Conservation (phyloP, 2,888 invertebrate genomes). For the Hyposoter dolosus region DNA sequence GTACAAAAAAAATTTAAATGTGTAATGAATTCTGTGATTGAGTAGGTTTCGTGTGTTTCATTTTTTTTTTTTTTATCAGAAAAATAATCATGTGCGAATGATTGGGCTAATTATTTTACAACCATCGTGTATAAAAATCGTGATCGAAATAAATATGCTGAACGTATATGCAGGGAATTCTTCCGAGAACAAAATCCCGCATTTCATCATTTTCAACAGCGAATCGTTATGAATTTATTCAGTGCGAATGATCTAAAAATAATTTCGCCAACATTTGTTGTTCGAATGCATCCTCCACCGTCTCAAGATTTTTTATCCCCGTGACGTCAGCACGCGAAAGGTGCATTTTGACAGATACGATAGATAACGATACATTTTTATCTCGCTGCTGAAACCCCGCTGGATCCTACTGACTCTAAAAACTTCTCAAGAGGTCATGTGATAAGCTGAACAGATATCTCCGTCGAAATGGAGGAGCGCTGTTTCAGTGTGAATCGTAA, state of each 20-base stretch:
- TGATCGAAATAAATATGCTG: background rate
- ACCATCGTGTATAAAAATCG: background rate
- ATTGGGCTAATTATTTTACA: background rate
- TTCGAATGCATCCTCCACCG: no score
- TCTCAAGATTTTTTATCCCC: no score
- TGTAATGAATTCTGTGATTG: background rate
- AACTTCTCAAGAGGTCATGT: slow-evolving; percentile 54
- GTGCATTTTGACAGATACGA: background rate
- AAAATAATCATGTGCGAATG: background rate
- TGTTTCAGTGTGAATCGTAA: slow-evolving; percentile 60
- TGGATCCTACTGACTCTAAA: background rate
- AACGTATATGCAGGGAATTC: slow-evolving; percentile 7
- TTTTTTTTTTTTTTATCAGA: background rate
- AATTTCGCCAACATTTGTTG: no score
- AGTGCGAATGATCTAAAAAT: no score
- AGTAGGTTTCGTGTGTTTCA: background rate
- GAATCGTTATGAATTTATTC: no score
- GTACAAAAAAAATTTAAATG: background rate
- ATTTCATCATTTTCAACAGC: background rate
- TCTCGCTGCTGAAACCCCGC: background rate
- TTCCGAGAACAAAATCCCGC: background rate
- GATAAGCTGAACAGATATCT: slow-evolving; percentile 61
- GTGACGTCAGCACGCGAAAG: background rate
- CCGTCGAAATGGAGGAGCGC: slow-evolving; percentile 15
- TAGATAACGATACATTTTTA: background rate